Percentiles rank a stretch among this genome's conserved stretches.
Conservation (phyloP, 1,140 invertebrate genomes). For the Bathynomus jamesi region DNA sequence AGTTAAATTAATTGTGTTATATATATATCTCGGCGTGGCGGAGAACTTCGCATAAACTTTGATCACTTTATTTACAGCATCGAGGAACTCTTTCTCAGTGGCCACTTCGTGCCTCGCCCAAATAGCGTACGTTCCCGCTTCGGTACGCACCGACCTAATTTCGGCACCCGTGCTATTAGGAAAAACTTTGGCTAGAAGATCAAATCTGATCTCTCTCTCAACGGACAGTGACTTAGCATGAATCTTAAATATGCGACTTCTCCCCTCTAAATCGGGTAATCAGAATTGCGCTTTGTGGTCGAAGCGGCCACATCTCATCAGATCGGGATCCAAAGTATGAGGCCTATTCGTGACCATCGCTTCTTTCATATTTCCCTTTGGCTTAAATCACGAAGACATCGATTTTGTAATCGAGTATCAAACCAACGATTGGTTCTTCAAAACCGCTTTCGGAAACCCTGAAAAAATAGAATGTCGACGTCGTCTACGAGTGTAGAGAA, state of each 20-base stretch:
- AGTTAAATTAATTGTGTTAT: no score
- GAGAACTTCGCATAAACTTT: conserved; percentile 99
- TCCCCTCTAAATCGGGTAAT: conserved; percentile 88
- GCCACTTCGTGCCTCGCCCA: conserved; percentile 95
- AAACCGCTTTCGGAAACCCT: no score
- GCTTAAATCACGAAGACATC: no score
- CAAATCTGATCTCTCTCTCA: conserved; percentile 95
- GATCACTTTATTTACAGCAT: conserved; percentile 99
- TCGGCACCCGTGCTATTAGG: conserved; percentile 98
- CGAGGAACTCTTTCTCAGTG: conserved; percentile 99
- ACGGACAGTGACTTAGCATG: conserved; percentile 98
- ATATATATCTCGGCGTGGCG: conserved; percentile 98
- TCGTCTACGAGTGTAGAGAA: no score
- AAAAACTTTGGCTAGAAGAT: conserved; percentile 88
- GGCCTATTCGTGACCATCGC: conserved; percentile 99
- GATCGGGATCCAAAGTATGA: conserved; percentile 94
- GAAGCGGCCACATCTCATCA: conserved; percentile 93
- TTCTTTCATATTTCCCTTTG: no score
- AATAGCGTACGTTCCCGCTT: conserved; percentile 99
- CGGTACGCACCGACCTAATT: conserved; percentile 95
- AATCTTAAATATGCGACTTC: conserved; percentile 97
- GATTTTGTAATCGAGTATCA: no score
- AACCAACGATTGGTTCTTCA: no score
- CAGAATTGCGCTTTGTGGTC: conserved; percentile 99
- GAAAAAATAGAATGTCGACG: no score